These are phyloP conservation scores for Philaethria dido DNA, from an alignment of 2,888 invertebrate species.

Conservation along the genomic window DNA sequence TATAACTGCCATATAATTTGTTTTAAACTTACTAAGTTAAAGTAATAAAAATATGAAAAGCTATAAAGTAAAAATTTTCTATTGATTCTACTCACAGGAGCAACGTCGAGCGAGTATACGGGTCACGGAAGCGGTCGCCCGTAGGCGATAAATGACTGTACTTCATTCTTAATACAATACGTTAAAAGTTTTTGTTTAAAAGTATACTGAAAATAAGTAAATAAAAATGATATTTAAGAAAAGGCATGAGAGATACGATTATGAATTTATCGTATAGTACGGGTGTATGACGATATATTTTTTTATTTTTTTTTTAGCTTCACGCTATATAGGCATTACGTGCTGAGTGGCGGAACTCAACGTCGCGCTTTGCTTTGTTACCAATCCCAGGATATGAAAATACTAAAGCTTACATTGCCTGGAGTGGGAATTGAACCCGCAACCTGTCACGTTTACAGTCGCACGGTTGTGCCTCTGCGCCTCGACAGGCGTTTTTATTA, in stretches of 20 bases:
- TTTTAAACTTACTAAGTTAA: background rate
- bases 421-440: no score
- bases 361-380: no score
- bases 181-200: constrained; percentile 1
- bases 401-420: no score
- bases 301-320: no score
- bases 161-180: constrained; percentile 20
- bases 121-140: constrained; percentile 20
- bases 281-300: no score
- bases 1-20: background rate
- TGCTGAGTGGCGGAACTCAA: no score
- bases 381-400: no score
- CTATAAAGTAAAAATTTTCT: constrained; percentile 8
- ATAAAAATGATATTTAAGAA: background rate
- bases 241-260: background rate
- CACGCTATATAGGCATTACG: no score
- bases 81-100: constrained; percentile 14
- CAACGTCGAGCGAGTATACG: constrained; percentile 15
- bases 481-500: no score
- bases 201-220: constrained; percentile 2
- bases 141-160: constrained; percentile 20
- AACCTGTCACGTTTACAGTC: no score
- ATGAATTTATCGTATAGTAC: no score
- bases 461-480: no score
- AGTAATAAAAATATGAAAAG: constrained; percentile 14